A percentile compares a stretch with the other conserved stretches of the same genome.
phyloP scores from a whole-genome alignment of 2,888 invertebrate genomes.

The Allacma fusca region DNA sequence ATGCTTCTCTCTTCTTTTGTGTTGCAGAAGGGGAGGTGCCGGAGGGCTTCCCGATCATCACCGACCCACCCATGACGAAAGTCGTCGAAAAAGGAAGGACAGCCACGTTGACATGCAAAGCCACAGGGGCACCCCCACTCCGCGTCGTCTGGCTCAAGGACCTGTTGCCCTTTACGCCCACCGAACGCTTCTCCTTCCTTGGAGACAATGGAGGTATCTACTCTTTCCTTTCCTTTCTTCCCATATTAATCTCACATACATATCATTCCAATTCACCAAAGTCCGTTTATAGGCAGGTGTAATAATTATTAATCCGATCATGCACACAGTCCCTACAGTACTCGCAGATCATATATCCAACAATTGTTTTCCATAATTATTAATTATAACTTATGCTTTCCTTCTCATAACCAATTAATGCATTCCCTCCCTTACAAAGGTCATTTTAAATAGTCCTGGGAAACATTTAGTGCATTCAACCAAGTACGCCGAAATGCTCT shows the following conservation, averaged over 20 bases:
- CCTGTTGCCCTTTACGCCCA: slow-evolving; percentile 81
- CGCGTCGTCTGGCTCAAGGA: slow-evolving; percentile 93
- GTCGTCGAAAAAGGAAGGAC: slow-evolving; percentile 96
- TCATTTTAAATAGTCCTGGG: too few relatives aligned
- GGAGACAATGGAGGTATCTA: slow-evolving; percentile 60
- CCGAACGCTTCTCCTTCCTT: slow-evolving; percentile 57
- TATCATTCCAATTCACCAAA: not conserved
- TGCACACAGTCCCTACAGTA: too few relatives aligned
- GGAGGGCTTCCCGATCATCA: slow-evolving; percentile 88
- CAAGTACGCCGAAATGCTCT: too few relatives aligned
- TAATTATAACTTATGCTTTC: too few relatives aligned
- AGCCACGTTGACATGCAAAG: slow-evolving; percentile 87
- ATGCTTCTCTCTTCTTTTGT: slow-evolving; percentile 28
- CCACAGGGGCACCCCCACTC: slow-evolving; percentile 78
- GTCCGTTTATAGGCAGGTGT: not conserved
- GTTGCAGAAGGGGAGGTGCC: slow-evolving; percentile 83
- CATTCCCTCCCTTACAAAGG: too few relatives aligned
- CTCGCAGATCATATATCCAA: too few relatives aligned
- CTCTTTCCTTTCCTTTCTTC: too few relatives aligned
- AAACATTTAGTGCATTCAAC: too few relatives aligned
- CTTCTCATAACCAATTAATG: too few relatives aligned
- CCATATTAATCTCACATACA: too few relatives aligned
- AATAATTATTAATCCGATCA: too few relatives aligned
- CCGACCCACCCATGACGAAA: slow-evolving; percentile 86
- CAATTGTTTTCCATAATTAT: too few relatives aligned